Evolutionary conservation across 2,113 vertebrate genomes (phyloP).

Genomic region (Oxyura jamaicensis): DNA sequence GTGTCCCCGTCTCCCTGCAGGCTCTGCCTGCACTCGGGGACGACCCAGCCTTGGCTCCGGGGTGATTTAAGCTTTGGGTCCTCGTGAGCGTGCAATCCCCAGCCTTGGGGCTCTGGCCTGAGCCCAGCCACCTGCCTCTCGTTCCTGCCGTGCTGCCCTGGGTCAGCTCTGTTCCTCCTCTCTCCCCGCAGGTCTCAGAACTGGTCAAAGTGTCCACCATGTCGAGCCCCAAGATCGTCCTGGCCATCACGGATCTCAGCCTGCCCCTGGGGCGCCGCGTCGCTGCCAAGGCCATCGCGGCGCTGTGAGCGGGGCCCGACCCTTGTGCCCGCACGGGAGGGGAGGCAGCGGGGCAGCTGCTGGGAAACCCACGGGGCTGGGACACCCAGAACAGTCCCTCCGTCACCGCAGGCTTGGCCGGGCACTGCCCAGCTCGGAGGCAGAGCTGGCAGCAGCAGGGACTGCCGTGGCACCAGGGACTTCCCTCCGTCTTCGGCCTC

Average conservation of each 20-base stretch:
- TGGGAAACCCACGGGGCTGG: neutral
- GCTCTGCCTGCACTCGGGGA: neutral
- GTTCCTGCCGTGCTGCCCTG: accelerated
- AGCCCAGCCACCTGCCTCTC: accelerated
- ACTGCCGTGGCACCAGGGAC: neutral
- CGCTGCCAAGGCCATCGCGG: slow-evolving; percentile 93
- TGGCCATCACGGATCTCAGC: slow-evolving; percentile 94
- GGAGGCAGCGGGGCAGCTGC: accelerated
- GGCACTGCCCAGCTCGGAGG: neutral
- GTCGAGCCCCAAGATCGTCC: slow-evolving; percentile 91
- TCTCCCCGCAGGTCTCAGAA: slow-evolving; percentile 86
- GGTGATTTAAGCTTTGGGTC: neutral
- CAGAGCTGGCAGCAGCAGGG: neutral
- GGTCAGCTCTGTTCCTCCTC: neutral
- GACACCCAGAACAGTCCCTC: neutral
- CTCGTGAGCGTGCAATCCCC: too few relatives aligned
- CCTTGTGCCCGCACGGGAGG: neutral
- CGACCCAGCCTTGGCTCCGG: neutral
- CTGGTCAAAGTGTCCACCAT: slow-evolving; percentile 93
- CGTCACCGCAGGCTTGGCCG: accelerated
- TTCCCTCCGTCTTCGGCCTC: accelerated
- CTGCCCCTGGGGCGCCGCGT: slow-evolving; percentile 93
- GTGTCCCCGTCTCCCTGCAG: neutral
- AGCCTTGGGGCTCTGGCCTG: neutral
- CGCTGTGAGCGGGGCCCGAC: slow-evolving; percentile 72